phyloP scores from a whole-genome alignment of 2,888 invertebrate species.

The Salticus scenicus region DNA sequence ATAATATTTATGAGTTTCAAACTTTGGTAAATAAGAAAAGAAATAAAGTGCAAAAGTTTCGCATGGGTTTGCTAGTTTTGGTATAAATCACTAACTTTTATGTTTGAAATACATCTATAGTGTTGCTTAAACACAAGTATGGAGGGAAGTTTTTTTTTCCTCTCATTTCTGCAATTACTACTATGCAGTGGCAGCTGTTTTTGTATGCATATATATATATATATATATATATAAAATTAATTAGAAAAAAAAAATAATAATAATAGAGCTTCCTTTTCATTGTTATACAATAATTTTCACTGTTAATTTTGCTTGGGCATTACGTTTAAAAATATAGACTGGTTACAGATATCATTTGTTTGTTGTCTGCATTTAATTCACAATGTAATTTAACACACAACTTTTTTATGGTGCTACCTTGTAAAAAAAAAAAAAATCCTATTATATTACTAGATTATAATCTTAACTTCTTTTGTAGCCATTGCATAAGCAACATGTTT shows the following conservation, averaged over 20 bases:
- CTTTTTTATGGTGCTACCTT: not conserved
- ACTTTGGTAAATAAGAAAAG: too few relatives aligned
- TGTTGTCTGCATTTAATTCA: not conserved
- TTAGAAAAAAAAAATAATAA: too few relatives aligned
- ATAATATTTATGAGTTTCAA: too few relatives aligned
- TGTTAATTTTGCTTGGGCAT: slow-evolving; percentile 30
- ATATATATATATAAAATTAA: too few relatives aligned
- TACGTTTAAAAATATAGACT: slow-evolving; percentile 1
- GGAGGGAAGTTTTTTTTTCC: not conserved
- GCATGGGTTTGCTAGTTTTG: too few relatives aligned
- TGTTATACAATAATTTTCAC: slow-evolving; percentile 2
- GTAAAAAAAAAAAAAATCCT: too few relatives aligned
- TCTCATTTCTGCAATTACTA: not conserved
- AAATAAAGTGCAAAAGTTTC: too few relatives aligned
- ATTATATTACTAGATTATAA: not conserved
- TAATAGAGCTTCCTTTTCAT: slow-evolving; percentile 22
- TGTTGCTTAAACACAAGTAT: not conserved
- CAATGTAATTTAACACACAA: not conserved
- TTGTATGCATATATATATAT: not conserved
- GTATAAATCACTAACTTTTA: too few relatives aligned
- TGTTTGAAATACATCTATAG: too few relatives aligned
- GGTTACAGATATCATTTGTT: not conserved
- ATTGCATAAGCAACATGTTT: not conserved
- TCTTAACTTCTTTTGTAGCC: not conserved
- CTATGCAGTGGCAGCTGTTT: slow-evolving; percentile 22